A percentile compares a stretch with the other conserved stretches of the same genome.
These are phyloP conservation scores for Amblyopsis rosae DNA, from an alignment of 2,113 vertebrate genomes.

Conservation along the genomic window DNA sequence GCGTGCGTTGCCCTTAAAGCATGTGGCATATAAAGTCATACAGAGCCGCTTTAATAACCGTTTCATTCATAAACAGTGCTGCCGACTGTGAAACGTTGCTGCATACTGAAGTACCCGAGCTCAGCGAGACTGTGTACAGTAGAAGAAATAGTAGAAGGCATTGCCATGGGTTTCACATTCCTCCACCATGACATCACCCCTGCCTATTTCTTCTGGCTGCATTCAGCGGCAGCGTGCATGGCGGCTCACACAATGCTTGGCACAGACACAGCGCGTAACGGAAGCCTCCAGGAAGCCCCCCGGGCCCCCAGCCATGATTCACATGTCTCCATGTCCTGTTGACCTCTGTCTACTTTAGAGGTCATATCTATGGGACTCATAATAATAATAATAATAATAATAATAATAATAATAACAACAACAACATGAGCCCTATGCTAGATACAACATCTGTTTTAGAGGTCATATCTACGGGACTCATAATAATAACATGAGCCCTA, in stretches of 20 bases:
- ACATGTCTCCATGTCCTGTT: conserved; percentile 22
- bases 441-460: neutral
- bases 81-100: neutral
- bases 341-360: neutral
- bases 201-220: conserved; percentile 27
- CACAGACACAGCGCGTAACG: conserved; percentile 24
- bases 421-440: too few species aligned
- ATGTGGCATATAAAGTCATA: too few species aligned
- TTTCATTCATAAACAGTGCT: neutral
- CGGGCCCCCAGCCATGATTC: conserved; percentile 36
- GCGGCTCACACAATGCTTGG: conserved; percentile 56
- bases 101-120: neutral
- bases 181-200: conserved; percentile 57
- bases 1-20: too few species aligned
- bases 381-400: too few species aligned
- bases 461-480: too few species aligned
- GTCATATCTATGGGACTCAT: too few species aligned
- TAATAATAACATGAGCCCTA: too few species aligned
- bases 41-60: too few species aligned
- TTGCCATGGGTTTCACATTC: conserved; percentile 49
- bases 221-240: conserved; percentile 21
- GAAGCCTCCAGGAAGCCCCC: conserved; percentile 14
- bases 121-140: conserved; percentile 39
- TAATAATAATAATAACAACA: too few species aligned
- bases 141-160: conserved; percentile 18